A percentile compares a stretch with the other conserved stretches of the same genome.
These are phyloP conservation scores for Drosophila picticornis DNA, from an alignment of 2,888 invertebrate species.

Conservation along the genomic window DNA sequence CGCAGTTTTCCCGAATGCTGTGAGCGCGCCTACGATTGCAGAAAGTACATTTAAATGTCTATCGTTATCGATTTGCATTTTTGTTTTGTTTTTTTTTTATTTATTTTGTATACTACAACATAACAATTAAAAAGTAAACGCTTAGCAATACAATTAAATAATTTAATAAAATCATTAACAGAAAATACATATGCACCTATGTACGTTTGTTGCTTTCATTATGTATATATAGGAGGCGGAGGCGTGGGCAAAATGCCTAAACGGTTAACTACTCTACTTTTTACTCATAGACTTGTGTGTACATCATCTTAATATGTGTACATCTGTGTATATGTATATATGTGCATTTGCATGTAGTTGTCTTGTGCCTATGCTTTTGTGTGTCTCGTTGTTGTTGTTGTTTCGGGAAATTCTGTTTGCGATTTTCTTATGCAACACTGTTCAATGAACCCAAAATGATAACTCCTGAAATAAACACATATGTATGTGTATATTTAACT, in stretches of 20 bases:
- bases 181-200: conserved; percentile 65
- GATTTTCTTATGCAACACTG: conserved; percentile 11
- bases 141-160: conserved; percentile 78
- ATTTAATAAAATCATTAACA: conserved; percentile 81
- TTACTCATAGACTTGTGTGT: conserved; percentile 18
- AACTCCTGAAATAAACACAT: conserved; percentile 7
- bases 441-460: conserved; percentile 3
- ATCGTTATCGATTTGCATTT: conserved; percentile 3
- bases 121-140: conserved; percentile 79
- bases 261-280: conserved; percentile 31
- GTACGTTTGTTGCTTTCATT: conserved; percentile 40
- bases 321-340: neutral
- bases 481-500: conserved; percentile 7
- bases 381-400: conserved; percentile 10
- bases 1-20: conserved; percentile 77
- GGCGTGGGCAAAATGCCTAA: conserved; percentile 37
- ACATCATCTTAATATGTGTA: neutral
- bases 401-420: conserved; percentile 10
- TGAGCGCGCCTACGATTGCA: conserved; percentile 78
- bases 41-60: conserved; percentile 57
- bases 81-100: conserved; percentile 50
- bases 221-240: conserved; percentile 13
- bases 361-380: conserved; percentile 5
- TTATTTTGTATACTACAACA: conserved; percentile 80
- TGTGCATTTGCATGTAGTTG: neutral